Conservation (phyloP, 2,113 vertebrate species). For the Hepsetus odoe region DNA sequence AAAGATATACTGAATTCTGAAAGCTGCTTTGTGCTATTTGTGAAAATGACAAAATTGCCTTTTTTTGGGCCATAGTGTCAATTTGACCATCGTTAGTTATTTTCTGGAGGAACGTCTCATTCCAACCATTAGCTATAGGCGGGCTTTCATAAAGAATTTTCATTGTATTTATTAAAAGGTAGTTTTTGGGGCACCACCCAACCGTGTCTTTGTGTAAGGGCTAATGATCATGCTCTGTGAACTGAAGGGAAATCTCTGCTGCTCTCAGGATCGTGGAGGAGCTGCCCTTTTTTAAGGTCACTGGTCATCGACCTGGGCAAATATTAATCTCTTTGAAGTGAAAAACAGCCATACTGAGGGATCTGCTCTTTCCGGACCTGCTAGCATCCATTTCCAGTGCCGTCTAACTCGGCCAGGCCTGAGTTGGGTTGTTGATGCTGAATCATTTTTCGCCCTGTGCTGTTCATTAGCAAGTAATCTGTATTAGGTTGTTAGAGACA, state of each 20-base stretch:
- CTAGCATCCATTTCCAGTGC: neutral
- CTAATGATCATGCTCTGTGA: neutral
- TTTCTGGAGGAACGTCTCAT: neutral
- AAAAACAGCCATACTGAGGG: neutral
- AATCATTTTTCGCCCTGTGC: neutral
- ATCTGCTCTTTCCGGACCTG: neutral
- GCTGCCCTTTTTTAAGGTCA: neutral
- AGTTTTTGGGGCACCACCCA: neutral
- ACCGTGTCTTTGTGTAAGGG: neutral
- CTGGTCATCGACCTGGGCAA: neutral
- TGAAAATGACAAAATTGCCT: neutral
- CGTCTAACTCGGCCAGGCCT: neutral
- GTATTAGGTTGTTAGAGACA: conserved; percentile 6
- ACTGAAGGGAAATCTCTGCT: neutral
- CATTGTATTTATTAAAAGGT: too few species aligned
- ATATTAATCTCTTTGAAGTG: conserved; percentile 6
- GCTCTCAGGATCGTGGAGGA: neutral
- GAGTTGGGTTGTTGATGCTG: neutral
- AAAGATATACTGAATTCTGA: neutral
- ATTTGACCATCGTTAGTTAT: neutral
- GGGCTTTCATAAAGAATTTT: too few species aligned
- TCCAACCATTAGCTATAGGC: neutral
- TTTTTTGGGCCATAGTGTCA: neutral
- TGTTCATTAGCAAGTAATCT: conserved; percentile 27
- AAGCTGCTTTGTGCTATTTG: neutral